These are phyloP conservation scores for Tetrax tetrax DNA, from an alignment of 2,113 vertebrate genomes.

Conservation along the genomic window DNA sequence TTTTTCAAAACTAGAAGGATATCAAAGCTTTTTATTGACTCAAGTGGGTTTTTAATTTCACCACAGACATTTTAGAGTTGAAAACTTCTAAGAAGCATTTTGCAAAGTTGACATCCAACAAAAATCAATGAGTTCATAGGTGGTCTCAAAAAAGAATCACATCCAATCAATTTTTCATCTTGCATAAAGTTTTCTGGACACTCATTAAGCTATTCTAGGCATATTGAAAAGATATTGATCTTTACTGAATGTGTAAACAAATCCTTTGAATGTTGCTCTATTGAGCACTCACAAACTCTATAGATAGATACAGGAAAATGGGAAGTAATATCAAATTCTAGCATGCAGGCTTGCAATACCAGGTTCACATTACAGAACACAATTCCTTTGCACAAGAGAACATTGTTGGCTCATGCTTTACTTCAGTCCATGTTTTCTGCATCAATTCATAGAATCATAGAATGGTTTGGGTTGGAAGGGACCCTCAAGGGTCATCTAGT, in stretches of 20 bases:
- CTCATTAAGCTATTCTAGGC: conserved; percentile 24
- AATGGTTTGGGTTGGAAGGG: no score
- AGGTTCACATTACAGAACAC: background rate
- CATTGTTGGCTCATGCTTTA: background rate
- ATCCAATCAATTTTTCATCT: conserved; percentile 47
- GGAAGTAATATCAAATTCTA: background rate
- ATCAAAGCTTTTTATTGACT: background rate
- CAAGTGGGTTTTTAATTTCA: background rate
- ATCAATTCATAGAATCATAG: background rate
- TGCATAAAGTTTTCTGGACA: background rate
- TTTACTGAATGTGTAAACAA: conserved; percentile 21
- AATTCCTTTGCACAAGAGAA: background rate
- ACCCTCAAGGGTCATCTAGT: no score
- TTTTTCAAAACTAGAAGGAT: background rate
- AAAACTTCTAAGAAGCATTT: background rate
- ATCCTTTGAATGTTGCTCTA: background rate
- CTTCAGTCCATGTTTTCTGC: background rate
- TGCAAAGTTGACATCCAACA: background rate
- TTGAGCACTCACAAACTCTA: background rate
- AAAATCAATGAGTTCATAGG: conserved; percentile 32
- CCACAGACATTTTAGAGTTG: background rate
- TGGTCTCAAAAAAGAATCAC: background rate
- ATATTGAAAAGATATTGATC: conserved; percentile 38
- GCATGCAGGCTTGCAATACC: background rate
- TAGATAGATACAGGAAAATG: background rate